Evolutionary conservation across 92 coral and sea anemone genomes (phyloP).

Genomic region (Chrysogorgia sp.): DNA sequence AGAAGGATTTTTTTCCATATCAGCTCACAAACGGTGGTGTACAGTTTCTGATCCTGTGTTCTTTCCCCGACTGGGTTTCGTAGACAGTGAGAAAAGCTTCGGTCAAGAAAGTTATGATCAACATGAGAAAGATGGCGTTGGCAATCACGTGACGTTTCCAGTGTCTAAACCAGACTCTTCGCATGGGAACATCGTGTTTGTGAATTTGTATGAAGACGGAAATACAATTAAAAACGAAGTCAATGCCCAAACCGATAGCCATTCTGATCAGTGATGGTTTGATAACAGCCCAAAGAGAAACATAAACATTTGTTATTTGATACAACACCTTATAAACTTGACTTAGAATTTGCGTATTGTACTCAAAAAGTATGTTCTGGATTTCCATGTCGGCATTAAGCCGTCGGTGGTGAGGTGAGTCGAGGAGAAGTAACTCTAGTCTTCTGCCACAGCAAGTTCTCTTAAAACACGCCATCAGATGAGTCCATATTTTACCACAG

Average conservation of each 20-base stretch:
- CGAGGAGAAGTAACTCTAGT: constrained; percentile 22
- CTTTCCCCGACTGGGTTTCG: background rate
- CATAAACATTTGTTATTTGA: background rate
- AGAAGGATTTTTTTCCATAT: too few species aligned
- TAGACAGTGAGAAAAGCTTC: constrained; percentile 42
- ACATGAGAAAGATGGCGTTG: constrained; percentile 29
- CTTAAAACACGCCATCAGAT: too few species aligned
- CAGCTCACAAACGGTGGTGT: too few species aligned
- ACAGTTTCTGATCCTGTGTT: constrained; percentile 5
- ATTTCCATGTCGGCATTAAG: constrained; percentile 76
- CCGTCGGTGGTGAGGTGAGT: constrained; percentile 71
- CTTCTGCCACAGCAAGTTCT: constrained; percentile 26
- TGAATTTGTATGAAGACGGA: constrained; percentile 64
- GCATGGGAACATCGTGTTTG: constrained; percentile 51
- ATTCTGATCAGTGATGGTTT: constrained; percentile 48
- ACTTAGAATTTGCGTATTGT: constrained; percentile 19
- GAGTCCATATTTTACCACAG: too few species aligned
- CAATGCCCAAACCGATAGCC: constrained; percentile 65
- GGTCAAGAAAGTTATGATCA: constrained; percentile 53
- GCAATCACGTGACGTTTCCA: constrained; percentile 62
- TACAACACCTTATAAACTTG: background rate
- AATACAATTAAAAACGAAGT: constrained; percentile 60
- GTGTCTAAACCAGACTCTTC: constrained; percentile 58
- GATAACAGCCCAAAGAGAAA: background rate
- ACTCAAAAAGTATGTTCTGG: constrained; percentile 69